phyloP scores from a whole-genome alignment of 2,113 vertebrate genomes.

The Tyto alba region DNA sequence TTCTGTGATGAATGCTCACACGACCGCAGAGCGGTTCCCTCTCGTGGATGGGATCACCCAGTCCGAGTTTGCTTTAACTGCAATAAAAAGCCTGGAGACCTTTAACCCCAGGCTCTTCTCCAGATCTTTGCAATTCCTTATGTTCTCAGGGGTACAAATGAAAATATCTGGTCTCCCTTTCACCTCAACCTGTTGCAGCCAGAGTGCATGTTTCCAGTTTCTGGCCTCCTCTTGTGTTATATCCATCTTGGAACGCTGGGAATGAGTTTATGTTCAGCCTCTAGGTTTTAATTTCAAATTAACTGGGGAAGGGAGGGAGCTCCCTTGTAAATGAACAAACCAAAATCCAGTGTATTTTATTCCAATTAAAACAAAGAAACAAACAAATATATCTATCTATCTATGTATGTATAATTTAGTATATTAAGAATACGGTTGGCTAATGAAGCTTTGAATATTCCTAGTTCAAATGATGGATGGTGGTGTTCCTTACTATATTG shows the following conservation, averaged over 20 bases:
- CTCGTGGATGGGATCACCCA: constrained; percentile 96
- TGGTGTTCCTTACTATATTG: constrained; percentile 33
- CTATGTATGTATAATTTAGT: constrained; percentile 42
- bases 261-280: constrained; percentile 45
- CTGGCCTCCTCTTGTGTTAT: constrained; percentile 47
- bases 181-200: constrained; percentile 52
- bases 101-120: constrained; percentile 80
- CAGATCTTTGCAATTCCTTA: constrained; percentile 73
- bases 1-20: constrained; percentile 94
- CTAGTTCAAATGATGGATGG: constrained; percentile 37
- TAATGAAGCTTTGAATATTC: constrained; percentile 40
- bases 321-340: constrained; percentile 49
- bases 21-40: constrained; percentile 88
- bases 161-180: constrained; percentile 59
- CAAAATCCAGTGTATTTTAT: constrained; percentile 63
- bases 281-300: constrained; percentile 44
- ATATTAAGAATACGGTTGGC: constrained; percentile 49
- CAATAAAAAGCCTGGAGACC: constrained; percentile 93
- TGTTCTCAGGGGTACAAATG: constrained; percentile 82
- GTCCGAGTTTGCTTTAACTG: constrained; percentile 93
- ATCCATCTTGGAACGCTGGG: constrained; percentile 41
- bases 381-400: neutral
- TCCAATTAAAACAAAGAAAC: constrained; percentile 13
- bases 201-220: constrained; percentile 66
- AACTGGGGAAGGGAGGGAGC: constrained; percentile 16